phyloP scores from a whole-genome alignment of 2,888 invertebrate genomes.

The Stramonita haemastoma region DNA sequence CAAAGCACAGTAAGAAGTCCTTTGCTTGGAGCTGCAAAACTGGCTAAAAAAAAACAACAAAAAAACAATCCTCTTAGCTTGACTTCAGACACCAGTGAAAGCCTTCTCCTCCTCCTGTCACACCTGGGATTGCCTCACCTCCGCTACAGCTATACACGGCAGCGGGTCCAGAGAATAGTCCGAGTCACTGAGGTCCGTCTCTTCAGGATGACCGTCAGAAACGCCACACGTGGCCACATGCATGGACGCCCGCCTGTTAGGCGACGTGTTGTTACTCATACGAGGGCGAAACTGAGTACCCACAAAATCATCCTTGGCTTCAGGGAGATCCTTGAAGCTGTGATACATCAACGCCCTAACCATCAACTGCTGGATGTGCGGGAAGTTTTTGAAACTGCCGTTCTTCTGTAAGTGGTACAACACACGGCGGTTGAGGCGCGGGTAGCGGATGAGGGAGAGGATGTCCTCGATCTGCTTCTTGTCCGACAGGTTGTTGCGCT shows the following conservation, averaged over 20 bases:
- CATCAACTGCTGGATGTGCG: conserved; percentile 66
- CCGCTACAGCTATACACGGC: neutral
- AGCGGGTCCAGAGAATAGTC: conserved; percentile 22
- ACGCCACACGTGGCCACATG: conserved; percentile 33
- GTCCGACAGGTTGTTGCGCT: conserved; percentile 68
- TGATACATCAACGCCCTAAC: conserved; percentile 70
- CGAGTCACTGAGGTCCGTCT: conserved; percentile 4
- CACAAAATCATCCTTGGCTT: conserved; percentile 67
- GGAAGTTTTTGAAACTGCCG: conserved; percentile 72
- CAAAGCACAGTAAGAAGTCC: neutral
- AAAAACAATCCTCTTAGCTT: too few relatives aligned
- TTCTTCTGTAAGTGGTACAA: conserved; percentile 71
- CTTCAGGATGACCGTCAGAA: conserved; percentile 25
- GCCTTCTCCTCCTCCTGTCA: neutral
- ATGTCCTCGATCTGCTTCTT: conserved; percentile 70
- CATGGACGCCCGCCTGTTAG: conserved; percentile 34
- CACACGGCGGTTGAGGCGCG: conserved; percentile 66
- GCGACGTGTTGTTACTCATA: conserved; percentile 6
- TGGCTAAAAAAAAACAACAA: too few relatives aligned
- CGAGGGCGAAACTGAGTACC: conserved; percentile 63
- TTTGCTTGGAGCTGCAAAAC: neutral
- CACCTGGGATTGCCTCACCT: conserved; percentile 35
- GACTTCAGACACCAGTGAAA: too few relatives aligned
- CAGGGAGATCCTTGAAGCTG: conserved; percentile 70
- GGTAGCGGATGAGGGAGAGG: conserved; percentile 70